Evolutionary conservation across 1,140 invertebrate species (phyloP).

Genomic region (Aphaenogaster ashmeadi): DNA sequence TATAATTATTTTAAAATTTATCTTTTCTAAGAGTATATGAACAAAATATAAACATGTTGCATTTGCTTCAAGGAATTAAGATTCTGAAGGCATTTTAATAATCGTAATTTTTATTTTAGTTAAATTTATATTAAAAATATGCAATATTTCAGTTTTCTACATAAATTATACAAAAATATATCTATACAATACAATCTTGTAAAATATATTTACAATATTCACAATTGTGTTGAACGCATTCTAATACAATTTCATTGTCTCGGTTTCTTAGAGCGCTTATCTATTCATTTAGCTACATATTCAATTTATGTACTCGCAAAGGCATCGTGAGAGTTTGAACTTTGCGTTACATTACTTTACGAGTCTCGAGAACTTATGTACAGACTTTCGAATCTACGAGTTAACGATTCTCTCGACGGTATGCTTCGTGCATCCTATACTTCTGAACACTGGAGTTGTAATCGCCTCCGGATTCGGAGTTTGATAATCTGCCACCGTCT

Average conservation of each 20-base stretch:
- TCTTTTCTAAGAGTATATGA: neutral
- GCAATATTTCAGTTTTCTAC: constrained; percentile 3
- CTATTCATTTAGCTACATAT: constrained; percentile 2
- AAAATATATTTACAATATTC: constrained; percentile 73
- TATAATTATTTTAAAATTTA: constrained; percentile 4
- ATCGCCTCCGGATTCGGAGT: constrained; percentile 65
- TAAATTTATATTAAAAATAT: constrained; percentile 73
- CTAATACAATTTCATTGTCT: constrained; percentile 46
- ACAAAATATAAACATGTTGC: neutral
- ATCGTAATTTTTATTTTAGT: constrained; percentile 55
- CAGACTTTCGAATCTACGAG: constrained; percentile 75
- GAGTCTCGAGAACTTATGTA: constrained; percentile 4
- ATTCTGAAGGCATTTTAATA: constrained; percentile 5
- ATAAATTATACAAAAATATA: constrained; percentile 66
- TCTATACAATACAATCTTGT: constrained; percentile 69
- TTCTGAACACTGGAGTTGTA: constrained; percentile 70
- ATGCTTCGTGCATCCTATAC: constrained; percentile 83
- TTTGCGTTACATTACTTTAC: constrained; percentile 4
- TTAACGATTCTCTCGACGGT: constrained; percentile 86
- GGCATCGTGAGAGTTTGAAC: constrained; percentile 25
- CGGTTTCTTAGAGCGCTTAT: neutral
- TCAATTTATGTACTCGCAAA: constrained; percentile 16
- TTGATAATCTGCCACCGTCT: constrained; percentile 60
- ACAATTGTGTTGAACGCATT: constrained; percentile 58
- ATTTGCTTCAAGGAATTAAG: neutral